Conservation (phyloP, 2,888 invertebrate genomes). For the Corbicula japonica region DNA sequence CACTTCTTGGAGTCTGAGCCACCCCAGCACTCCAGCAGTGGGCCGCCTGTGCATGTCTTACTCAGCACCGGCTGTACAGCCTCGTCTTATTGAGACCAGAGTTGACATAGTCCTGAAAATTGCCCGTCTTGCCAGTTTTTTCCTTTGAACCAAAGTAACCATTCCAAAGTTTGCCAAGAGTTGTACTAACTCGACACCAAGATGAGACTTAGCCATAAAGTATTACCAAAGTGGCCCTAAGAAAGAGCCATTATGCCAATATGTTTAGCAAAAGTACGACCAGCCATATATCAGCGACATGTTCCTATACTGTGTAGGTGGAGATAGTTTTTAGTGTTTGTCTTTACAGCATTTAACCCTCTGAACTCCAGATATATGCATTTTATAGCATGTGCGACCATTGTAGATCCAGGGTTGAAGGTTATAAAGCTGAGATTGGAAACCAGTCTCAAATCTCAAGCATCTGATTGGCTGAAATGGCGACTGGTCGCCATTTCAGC, state of each 20-base stretch:
- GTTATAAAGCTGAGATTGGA: no score
- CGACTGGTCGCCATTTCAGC: no score
- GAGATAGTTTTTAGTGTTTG: no score
- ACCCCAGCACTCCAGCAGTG: constrained; percentile 33
- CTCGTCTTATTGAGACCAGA: constrained; percentile 21
- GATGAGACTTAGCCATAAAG: constrained; percentile 29
- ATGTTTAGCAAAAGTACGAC: constrained; percentile 35
- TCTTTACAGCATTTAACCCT: no score
- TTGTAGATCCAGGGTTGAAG: no score
- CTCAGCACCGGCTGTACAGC: no score
- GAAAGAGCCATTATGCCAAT: constrained; percentile 23
- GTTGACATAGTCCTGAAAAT: constrained; percentile 21
- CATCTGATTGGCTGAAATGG: no score
- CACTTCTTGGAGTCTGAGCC: constrained; percentile 28
- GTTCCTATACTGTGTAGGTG: no score
- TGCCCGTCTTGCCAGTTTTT: constrained; percentile 10
- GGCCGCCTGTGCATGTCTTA: constrained; percentile 20
- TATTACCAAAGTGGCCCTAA: background rate
- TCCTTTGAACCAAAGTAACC: constrained; percentile 31
- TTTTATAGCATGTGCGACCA: no score
- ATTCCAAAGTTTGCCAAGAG: constrained; percentile 27
- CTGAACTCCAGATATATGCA: no score
- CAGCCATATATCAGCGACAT: constrained; percentile 38
- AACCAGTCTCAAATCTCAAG: no score
- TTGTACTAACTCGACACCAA: constrained; percentile 15